Percentiles rank a stretch among this genome's conserved stretches.
Evolutionary conservation across 2,888 invertebrate genomes (phyloP).

Genomic region (Ganaspis brasiliensis): DNA sequence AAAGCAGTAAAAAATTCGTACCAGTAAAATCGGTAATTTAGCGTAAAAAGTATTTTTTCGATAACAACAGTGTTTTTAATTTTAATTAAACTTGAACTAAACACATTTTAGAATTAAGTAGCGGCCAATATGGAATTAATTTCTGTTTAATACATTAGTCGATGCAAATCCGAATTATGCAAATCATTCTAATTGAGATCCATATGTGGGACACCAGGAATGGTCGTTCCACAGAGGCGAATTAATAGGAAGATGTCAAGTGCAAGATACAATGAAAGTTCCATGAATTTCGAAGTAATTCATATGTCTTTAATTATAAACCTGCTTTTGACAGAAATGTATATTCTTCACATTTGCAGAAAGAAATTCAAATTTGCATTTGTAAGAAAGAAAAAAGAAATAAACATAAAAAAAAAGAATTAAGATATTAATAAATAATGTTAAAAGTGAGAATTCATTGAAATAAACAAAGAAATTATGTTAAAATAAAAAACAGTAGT

Average conservation of each 20-base stretch:
- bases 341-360: neutral
- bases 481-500: too few relatives aligned
- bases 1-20: too few relatives aligned
- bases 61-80: too few relatives aligned
- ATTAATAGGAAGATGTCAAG: slow-evolving; percentile 38
- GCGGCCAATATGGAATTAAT: slow-evolving; percentile 3
- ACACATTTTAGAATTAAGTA: neutral
- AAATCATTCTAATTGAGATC: slow-evolving; percentile 29
- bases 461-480: too few relatives aligned
- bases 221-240: neutral
- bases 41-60: too few relatives aligned
- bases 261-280: slow-evolving; percentile 27
- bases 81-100: too few relatives aligned
- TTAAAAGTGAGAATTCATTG: too few relatives aligned
- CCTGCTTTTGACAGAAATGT: slow-evolving; percentile 5
- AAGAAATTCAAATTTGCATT: too few relatives aligned
- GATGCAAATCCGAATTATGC: slow-evolving; percentile 18
- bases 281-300: neutral
- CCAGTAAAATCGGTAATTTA: too few relatives aligned
- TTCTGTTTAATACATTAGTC: neutral
- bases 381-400: too few relatives aligned
- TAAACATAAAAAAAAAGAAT: too few relatives aligned
- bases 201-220: neutral
- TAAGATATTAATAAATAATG: too few relatives aligned
- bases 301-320: neutral